These are phyloP conservation scores for Ctenopoma multispine DNA, from an alignment of 2,797 vertebrate genomes.

Conservation along the genomic window DNA sequence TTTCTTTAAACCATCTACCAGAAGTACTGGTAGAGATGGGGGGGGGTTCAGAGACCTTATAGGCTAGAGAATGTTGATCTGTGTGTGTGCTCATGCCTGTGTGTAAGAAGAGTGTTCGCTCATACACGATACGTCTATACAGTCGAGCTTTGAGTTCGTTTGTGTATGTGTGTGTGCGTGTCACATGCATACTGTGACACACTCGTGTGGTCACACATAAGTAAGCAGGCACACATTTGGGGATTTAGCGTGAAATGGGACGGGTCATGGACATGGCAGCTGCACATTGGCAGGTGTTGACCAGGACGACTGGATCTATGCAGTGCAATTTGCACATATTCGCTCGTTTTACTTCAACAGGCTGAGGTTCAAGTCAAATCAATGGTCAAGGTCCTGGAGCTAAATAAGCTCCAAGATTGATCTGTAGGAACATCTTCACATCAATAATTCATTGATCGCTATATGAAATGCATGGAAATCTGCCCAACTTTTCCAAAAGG, in stretches of 20 bases:
- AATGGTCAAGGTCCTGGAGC: constrained; percentile 63
- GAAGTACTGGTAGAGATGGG: too few species aligned
- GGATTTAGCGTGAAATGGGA: constrained; percentile 57
- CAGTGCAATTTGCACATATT: constrained; percentile 67
- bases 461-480: constrained; percentile 28
- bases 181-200: constrained; percentile 27
- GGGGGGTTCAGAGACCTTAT: too few species aligned
- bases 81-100: constrained; percentile 10
- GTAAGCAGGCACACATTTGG: constrained; percentile 28
- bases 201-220: constrained; percentile 27
- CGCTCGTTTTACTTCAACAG: constrained; percentile 51
- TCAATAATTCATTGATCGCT: constrained; percentile 56
- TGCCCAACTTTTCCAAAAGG: constrained; percentile 5
- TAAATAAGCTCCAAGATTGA: constrained; percentile 68
- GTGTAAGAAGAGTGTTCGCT: too few species aligned
- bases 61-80: constrained; percentile 44
- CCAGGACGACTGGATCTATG: constrained; percentile 50
- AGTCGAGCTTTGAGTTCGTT: too few species aligned
- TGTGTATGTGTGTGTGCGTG: background rate
- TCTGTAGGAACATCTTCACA: constrained; percentile 44
- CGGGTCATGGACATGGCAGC: constrained; percentile 60
- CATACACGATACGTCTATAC: background rate
- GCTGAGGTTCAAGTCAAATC: constrained; percentile 61
- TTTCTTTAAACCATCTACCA: constrained; percentile 23
- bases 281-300: constrained; percentile 55